Evolutionary conservation across 2,888 invertebrate genomes (phyloP).

Genomic region (Calameuta idolon): DNA sequence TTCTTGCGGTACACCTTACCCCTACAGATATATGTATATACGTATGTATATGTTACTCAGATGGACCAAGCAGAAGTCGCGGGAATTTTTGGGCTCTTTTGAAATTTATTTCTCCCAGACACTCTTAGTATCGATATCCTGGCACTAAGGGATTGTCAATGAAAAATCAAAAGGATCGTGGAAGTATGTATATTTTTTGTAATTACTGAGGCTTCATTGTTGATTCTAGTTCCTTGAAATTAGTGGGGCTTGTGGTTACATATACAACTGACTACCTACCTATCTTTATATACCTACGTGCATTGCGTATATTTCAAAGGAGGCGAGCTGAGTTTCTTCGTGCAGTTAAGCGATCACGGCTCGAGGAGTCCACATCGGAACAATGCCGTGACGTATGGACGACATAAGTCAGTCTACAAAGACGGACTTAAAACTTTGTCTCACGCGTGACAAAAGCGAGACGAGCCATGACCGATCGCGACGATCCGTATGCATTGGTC

Average conservation of each 20-base stretch:
- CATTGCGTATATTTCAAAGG: background rate
- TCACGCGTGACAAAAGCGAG: slow-evolving; percentile 39
- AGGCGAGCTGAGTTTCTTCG: slow-evolving; percentile 14
- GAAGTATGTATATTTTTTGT: background rate
- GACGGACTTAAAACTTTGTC: slow-evolving; percentile 39
- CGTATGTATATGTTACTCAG: no score
- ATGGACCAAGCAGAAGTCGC: background rate
- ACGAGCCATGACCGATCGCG: slow-evolving; percentile 28
- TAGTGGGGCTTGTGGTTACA: background rate
- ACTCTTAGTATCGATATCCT: background rate
- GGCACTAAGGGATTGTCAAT: background rate
- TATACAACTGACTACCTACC: background rate
- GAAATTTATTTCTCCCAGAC: background rate
- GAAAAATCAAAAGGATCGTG: background rate
- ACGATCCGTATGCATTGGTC: slow-evolving; percentile 48
- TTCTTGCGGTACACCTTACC: background rate
- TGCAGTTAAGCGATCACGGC: slow-evolving; percentile 37
- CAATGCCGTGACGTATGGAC: slow-evolving; percentile 52
- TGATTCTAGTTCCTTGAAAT: background rate
- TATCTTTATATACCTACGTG: background rate
- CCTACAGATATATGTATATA: background rate
- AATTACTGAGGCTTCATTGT: background rate
- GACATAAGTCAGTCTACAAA: slow-evolving; percentile 58
- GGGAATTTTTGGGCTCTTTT: background rate
- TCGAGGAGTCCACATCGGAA: slow-evolving; percentile 28